A percentile compares a stretch with the other conserved stretches of the same genome.
Conservation (phyloP, 2,888 invertebrate species). For the Dolichopus griseipennis region DNA sequence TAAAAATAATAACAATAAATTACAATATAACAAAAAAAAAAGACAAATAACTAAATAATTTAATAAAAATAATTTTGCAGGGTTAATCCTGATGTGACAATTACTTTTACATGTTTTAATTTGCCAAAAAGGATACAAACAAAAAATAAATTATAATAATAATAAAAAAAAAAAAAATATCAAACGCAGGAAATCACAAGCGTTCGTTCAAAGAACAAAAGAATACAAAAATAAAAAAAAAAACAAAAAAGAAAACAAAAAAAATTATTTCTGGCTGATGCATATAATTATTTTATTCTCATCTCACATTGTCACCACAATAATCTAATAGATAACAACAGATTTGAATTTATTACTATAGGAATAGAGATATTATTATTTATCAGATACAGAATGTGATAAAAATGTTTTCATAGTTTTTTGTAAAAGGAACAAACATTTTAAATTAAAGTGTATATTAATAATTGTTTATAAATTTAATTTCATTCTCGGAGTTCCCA, state of each 20-base stretch:
- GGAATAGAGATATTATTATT: background rate
- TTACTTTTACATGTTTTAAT: conserved; percentile 3
- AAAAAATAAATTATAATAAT: background rate
- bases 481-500: too few relatives aligned
- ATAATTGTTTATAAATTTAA: too few relatives aligned
- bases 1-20: too few relatives aligned
- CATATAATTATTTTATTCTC: background rate
- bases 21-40: background rate
- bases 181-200: too few relatives aligned
- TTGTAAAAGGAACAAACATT: too few relatives aligned
- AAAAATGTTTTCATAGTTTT: too few relatives aligned
- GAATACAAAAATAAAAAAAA: background rate
- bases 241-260: background rate
- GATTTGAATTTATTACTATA: too few relatives aligned
- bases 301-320: background rate
- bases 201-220: background rate
- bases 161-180: background rate
- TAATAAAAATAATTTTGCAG: background rate
- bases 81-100: background rate
- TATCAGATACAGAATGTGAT: too few relatives aligned
- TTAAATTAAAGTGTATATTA: too few relatives aligned
- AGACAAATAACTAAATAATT: background rate
- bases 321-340: background rate
- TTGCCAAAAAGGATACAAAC: background rate
- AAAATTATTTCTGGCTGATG: background rate